Percentiles rank a stretch among this genome's conserved stretches.
Conservation (phyloP, 2,113 vertebrate genomes). For the Saimiri boliviensis region DNA sequence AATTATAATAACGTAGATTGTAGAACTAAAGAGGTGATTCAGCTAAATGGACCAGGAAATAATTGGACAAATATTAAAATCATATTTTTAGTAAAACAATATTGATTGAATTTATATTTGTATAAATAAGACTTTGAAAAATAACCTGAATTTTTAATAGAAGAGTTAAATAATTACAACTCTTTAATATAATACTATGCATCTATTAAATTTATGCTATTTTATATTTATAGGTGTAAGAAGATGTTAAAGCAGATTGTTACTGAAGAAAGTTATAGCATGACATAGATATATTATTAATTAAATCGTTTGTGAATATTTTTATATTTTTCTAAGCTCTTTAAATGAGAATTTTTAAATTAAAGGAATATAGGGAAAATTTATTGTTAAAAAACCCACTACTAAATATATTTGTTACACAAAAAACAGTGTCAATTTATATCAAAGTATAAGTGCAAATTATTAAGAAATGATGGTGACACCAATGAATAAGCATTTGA, state of each 20-base stretch:
- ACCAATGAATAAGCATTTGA: neutral
- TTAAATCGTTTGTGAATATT: neutral
- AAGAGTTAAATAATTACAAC: neutral
- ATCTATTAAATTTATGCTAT: neutral
- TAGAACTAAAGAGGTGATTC: neutral
- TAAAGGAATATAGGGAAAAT: neutral
- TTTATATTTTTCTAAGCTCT: neutral
- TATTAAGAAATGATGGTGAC: neutral
- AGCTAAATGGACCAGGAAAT: neutral
- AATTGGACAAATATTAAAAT: neutral
- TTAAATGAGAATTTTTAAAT: neutral
- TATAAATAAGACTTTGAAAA: neutral
- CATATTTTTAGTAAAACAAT: neutral
- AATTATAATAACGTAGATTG: neutral
- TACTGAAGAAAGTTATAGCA: neutral
- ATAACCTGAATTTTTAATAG: neutral
- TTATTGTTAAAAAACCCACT: neutral
- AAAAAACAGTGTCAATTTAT: neutral
- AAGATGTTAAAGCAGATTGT: neutral
- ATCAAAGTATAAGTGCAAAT: neutral
- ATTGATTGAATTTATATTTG: neutral
- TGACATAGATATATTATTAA: neutral
- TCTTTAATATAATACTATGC: neutral
- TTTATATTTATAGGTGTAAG: neutral
- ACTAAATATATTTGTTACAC: neutral